These are phyloP conservation scores for Heliothis virescens DNA, from an alignment of 1,140 invertebrate genomes.

Conservation along the genomic window DNA sequence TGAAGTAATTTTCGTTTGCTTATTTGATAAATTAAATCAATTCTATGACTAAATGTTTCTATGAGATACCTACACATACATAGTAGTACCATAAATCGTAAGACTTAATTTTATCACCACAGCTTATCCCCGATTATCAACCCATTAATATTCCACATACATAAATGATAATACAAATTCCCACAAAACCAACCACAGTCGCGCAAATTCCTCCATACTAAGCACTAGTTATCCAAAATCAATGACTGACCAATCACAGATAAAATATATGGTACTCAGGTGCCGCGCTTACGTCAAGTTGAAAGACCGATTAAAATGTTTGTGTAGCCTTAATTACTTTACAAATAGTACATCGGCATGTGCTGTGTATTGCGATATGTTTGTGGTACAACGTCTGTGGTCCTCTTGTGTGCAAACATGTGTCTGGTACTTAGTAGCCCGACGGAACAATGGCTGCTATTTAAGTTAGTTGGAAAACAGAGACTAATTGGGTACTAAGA, in stretches of 20 bases:
- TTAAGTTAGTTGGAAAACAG: conserved; percentile 18
- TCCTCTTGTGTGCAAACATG: conserved; percentile 45
- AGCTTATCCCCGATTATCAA: not conserved
- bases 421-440: conserved; percentile 30
- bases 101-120: not conserved
- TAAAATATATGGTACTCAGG: conserved; percentile 18
- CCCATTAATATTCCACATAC: not conserved
- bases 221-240: conserved; percentile 20
- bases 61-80: not conserved
- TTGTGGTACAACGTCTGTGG: conserved; percentile 56
- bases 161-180: not conserved
- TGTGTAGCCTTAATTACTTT: conserved; percentile 78
- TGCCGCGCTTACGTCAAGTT: conserved; percentile 58
- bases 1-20: too few relatives aligned
- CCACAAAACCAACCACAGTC: not conserved
- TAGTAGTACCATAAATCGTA: not conserved
- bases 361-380: conserved; percentile 75
- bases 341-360: conserved; percentile 67
- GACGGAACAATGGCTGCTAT: conserved; percentile 21
- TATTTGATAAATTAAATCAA: too few relatives aligned
- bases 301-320: conserved; percentile 76
- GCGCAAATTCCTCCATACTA: not conserved
- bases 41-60: too few relatives aligned
- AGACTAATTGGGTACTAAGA: conserved; percentile 27
- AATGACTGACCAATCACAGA: conserved; percentile 42